Evolutionary conservation across 2,888 invertebrate species (phyloP).

Genomic region (Mystacides longicornis): DNA sequence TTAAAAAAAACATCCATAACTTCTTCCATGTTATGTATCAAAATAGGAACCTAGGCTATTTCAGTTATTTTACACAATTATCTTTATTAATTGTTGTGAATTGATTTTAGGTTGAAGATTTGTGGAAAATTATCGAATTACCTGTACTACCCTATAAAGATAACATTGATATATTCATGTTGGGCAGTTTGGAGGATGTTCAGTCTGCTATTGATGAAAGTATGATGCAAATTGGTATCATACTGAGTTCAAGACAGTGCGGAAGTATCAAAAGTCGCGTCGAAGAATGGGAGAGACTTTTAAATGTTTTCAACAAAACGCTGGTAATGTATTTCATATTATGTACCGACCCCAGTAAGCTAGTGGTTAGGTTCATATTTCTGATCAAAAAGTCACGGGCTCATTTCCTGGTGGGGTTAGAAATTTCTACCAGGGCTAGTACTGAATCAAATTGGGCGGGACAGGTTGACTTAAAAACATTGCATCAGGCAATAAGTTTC

Average conservation of each 20-base stretch:
- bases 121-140: slow-evolving; percentile 77
- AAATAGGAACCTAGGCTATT: background rate
- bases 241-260: slow-evolving; percentile 78
- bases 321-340: slow-evolving; percentile 54
- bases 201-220: slow-evolving; percentile 78
- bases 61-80: background rate
- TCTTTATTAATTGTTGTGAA: too few species aligned
- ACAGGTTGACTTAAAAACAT: too few species aligned
- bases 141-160: slow-evolving; percentile 72
- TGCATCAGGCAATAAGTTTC: too few species aligned
- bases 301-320: slow-evolving; percentile 76
- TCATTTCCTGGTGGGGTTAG: too few species aligned
- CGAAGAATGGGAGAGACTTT: slow-evolving; percentile 70
- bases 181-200: slow-evolving; percentile 80
- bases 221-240: slow-evolving; percentile 78
- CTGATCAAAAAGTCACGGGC: too few species aligned
- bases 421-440: too few species aligned
- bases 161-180: slow-evolving; percentile 71
- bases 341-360: too few species aligned
- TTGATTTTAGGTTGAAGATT: slow-evolving; percentile 61
- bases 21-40: background rate
- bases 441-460: too few species aligned
- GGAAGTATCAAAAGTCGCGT: slow-evolving; percentile 76
- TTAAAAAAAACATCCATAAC: too few species aligned
- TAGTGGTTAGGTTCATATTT: too few species aligned